Conservation (phyloP, 2,888 invertebrate species). For the Caenorhabditis sulstoni region DNA sequence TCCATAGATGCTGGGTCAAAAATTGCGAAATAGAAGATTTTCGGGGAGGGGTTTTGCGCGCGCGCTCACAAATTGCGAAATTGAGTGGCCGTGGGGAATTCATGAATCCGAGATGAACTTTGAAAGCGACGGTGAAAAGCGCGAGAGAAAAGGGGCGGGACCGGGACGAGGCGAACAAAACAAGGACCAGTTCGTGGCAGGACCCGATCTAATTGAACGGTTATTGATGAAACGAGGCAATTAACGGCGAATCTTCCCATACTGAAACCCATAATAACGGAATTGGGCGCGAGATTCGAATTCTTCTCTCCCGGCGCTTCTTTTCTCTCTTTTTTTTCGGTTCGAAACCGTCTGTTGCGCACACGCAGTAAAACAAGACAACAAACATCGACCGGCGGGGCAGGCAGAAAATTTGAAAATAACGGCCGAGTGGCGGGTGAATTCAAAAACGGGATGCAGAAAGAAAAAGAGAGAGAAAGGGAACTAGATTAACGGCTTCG, state of each 20-base stretch:
- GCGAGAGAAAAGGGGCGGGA: not conserved
- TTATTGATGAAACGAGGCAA: not conserved
- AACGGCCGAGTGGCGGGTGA: constrained; percentile 22
- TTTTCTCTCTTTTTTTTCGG: constrained; percentile 12
- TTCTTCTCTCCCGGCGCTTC: constrained; percentile 33
- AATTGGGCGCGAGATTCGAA: constrained; percentile 30
- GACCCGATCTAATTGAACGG: constrained; percentile 6
- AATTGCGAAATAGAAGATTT: constrained; percentile 43
- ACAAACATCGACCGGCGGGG: constrained; percentile 37
- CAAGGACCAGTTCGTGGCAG: constrained; percentile 7
- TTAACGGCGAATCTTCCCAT: not conserved
- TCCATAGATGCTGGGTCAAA: constrained; percentile 16
- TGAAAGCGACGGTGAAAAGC: not conserved
- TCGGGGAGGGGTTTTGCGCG: constrained; percentile 1
- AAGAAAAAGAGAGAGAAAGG: not conserved
- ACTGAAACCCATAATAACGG: not conserved
- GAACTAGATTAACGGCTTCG: constrained; percentile 31
- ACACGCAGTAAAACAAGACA: constrained; percentile 49
- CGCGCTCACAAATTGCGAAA: constrained; percentile 38
- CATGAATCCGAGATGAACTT: constrained; percentile 40
- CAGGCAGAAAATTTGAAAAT: constrained; percentile 41
- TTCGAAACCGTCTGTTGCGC: constrained; percentile 35
- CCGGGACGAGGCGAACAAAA: not conserved
- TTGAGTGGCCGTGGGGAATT: constrained; percentile 36
- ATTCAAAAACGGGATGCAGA: constrained; percentile 12